Evolutionary conservation across 2,888 invertebrate genomes (phyloP), one percentile per base, ranked within the genome.

Genomic region (Drosophila fulvimacula): DNA sequence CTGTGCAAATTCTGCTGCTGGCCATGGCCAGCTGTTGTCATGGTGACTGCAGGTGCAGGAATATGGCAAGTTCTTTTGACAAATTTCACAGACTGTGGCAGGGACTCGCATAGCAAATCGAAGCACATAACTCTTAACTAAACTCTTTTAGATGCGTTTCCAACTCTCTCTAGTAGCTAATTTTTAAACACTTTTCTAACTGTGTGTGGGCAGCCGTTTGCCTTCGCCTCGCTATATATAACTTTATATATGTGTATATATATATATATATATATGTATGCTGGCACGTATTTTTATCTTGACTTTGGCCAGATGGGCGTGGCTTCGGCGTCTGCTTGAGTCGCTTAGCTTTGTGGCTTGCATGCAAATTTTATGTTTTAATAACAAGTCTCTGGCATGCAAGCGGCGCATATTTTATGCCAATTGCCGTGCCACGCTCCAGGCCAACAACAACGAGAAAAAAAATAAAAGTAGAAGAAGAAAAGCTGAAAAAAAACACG

Each of bases 301-400:
- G 56, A 44, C 63, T 44, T 53, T 63, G 41, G 49, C 53, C 55
- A 48, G 38, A 55, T 67, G 72, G 65, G 69, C 74, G 74, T 63
- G 64, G 67, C 17, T 36, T 38, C 49, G 63, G 61, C 76, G 57
- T 72, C 63, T 30, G 30, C 44, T 49, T 65, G 56, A 68, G 73
- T 68, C 81, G 75, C 62, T 73, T 74, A 68, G 71, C 73, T 73
- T 61, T 88, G 72, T 55, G 88, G 76, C 80, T 67, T 80, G 88
- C 81, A 88, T 84, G 84, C 87, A 86, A 88, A 84, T 88, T 89
- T 86, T 74, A 89, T 88, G 90, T 83, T 88, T 88, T 89, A 88
- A 88, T 89, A 88, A 89, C 88, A 89, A 89, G 78, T 83, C 79
- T 73, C 62, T 73, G 79, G 77, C 88, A 90, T 88, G 88, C 90